Base-by-base conservation (phyloP, 2,888 invertebrate genomes). In the Seira sanloemensis region DNA sequence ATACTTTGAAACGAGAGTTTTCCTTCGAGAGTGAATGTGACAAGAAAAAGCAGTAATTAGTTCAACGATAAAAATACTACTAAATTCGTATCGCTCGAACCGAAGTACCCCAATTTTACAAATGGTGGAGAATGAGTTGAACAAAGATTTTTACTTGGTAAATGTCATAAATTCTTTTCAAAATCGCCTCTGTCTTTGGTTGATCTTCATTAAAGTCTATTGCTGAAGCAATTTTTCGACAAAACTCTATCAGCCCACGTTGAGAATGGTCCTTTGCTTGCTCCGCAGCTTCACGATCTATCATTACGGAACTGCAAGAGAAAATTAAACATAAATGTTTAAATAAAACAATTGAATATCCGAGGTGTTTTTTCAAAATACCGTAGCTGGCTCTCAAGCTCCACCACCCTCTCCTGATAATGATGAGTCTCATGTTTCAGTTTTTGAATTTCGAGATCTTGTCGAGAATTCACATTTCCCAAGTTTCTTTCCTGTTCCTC, bases 401-500 rank as follows among this genome's bases (percentile, higher is more conserved):
- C 96, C 89, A 95, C 95, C 62, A 94, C 93, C 90, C 95, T 94
- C 73, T 96, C 96, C 90, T 96, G 96, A 88, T 94, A 93, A 88
- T 93, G 93, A 24, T 94, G 94, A 86, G 94, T 94, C 89, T 95
- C 96, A 84, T 96, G 93, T 89, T 96, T 95, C 72, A 96, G 91
- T 0, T 95, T 94, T 90, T 95, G 95, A 66, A 96, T 92, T 1
- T 95, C 93, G 83, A 94, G 93, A 90, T 97, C 96, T 86, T 92
- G 93, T 87, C 95, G 92, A 0, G 94, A 94, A 84, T 94, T 93
- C 0, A 89, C 87, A 0, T 92, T 92, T 87, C 95, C 94, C 18
- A 95, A 92, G 89, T 93, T 94, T 67, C 96, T 93, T 90, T 96
- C 96, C 74, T 94, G 92, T 90, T 96, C 95, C 90, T 97, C 97